Evolutionary conservation across 2,888 invertebrate genomes (phyloP).

Genomic region (Tanypteryx hageni): DNA sequence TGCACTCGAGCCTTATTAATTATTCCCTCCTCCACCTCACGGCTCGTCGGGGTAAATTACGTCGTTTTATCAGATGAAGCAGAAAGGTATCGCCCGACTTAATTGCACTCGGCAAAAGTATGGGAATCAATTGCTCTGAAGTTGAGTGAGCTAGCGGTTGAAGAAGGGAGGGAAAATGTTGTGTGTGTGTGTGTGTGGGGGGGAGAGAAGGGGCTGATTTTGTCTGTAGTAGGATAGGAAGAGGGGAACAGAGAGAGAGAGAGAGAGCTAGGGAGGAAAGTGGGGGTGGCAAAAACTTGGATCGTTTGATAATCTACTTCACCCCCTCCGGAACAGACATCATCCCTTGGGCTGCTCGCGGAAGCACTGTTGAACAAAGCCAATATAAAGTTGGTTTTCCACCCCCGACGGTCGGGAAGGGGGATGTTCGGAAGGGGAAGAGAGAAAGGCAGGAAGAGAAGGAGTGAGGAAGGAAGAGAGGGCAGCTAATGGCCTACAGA

Average conservation of each 20-base stretch:
- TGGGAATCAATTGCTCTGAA: slow-evolving; percentile 19
- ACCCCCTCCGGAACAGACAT: slow-evolving; percentile 19
- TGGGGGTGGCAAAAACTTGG: not conserved
- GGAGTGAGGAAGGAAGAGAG: not conserved
- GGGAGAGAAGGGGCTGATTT: too few relatives aligned
- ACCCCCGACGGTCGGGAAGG: not conserved
- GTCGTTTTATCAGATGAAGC: slow-evolving; percentile 1
- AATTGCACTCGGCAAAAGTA: slow-evolving; percentile 7
- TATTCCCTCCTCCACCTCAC: not conserved
- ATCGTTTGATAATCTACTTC: not conserved
- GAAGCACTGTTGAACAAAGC: slow-evolving; percentile 24
- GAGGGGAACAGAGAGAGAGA: not conserved
- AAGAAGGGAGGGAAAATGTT: too few relatives aligned
- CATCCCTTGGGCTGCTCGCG: slow-evolving; percentile 25
- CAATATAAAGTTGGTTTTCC: slow-evolving; percentile 29
- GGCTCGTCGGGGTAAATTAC: not conserved
- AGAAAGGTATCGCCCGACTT: not conserved
- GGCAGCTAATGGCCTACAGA: not conserved
- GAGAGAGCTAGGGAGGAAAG: not conserved
- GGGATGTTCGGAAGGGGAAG: not conserved
- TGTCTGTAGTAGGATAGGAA: too few relatives aligned
- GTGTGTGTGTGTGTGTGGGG: too few relatives aligned
- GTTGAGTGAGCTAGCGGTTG: too few relatives aligned
- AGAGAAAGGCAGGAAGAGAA: not conserved
- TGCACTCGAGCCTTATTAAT: not conserved